These are phyloP conservation scores for Lissonota sp. DNA, from an alignment of 2,888 invertebrate species.

Conservation along the genomic window DNA sequence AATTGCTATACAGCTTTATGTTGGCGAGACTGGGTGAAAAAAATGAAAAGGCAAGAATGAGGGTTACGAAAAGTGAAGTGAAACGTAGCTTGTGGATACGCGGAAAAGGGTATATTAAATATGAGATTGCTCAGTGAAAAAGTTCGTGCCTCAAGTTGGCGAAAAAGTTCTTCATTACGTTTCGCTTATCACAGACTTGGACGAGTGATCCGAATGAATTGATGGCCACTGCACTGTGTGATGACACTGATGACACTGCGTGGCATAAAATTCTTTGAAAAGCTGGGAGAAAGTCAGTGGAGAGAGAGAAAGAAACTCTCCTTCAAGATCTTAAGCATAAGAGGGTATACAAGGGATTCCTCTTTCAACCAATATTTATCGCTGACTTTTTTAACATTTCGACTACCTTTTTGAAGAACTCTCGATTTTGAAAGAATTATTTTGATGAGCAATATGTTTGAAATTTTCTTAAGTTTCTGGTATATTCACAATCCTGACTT, in stretches of 20 bases:
- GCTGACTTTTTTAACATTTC: background rate
- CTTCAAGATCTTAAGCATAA: slow-evolving; percentile 24
- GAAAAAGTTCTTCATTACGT: slow-evolving; percentile 23
- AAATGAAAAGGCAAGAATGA: slow-evolving; percentile 23
- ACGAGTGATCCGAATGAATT: slow-evolving; percentile 79
- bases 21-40: background rate
- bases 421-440: too few species aligned
- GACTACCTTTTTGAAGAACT: too few species aligned
- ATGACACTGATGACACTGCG: slow-evolving; percentile 56
- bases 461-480: too few species aligned
- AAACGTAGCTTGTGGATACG: slow-evolving; percentile 41
- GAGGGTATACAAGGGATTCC: slow-evolving; percentile 8
- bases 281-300: slow-evolving; percentile 71
- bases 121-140: slow-evolving; percentile 54
- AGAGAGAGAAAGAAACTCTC: slow-evolving; percentile 72
- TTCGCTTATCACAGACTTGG: slow-evolving; percentile 65
- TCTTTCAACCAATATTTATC: background rate
- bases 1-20: background rate
- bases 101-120: slow-evolving; percentile 30
- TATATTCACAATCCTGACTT: too few species aligned
- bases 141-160: background rate
- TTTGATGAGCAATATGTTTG: too few species aligned
- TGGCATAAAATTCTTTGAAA: slow-evolving; percentile 58
- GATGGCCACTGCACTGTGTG: slow-evolving; percentile 54
- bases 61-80: slow-evolving; percentile 21